Percentiles rank a stretch among this genome's conserved stretches.
Evolutionary conservation across 1,140 invertebrate genomes (phyloP).

Genomic region (Hyles vespertilio): DNA sequence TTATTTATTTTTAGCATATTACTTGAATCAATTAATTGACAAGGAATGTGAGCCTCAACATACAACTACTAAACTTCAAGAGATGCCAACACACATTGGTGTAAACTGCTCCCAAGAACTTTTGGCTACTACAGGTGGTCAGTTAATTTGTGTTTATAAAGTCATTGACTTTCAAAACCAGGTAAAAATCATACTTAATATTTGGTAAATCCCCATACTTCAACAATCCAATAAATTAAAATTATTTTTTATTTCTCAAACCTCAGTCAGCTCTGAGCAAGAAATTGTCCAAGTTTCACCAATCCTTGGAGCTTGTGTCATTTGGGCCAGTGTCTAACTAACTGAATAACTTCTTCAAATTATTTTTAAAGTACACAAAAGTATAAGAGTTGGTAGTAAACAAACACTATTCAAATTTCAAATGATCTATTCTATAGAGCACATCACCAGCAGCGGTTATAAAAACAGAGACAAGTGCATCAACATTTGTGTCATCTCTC

Average conservation of each 20-base stretch:
- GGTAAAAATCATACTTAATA: constrained; percentile 19
- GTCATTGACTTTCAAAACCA: constrained; percentile 48
- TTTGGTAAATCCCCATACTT: too few relatives aligned
- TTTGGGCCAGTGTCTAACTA: too few relatives aligned
- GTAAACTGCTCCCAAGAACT: constrained; percentile 55
- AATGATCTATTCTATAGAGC: constrained; percentile 37
- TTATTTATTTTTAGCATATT: constrained; percentile 40
- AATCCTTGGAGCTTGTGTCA: too few relatives aligned
- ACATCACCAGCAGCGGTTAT: constrained; percentile 38
- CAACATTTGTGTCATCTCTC: constrained; percentile 54
- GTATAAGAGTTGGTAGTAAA: too few relatives aligned
- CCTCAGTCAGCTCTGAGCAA: too few relatives aligned
- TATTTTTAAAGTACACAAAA: too few relatives aligned
- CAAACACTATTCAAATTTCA: too few relatives aligned
- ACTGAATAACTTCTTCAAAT: too few relatives aligned
- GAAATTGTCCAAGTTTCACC: too few relatives aligned
- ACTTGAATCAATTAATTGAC: constrained; percentile 48
- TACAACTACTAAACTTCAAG: constrained; percentile 37
- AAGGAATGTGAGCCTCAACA: constrained; percentile 49
- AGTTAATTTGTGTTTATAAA: constrained; percentile 43
- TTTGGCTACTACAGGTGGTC: constrained; percentile 46
- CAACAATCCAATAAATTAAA: too few relatives aligned
- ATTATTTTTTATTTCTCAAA: too few relatives aligned
- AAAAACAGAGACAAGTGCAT: constrained; percentile 40
- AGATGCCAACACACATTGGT: constrained; percentile 50